A percentile compares a stretch with the other conserved stretches of the same genome.
phyloP scores from a whole-genome alignment of 2,113 vertebrate species.

The Leucoraja erinaceus region DNA sequence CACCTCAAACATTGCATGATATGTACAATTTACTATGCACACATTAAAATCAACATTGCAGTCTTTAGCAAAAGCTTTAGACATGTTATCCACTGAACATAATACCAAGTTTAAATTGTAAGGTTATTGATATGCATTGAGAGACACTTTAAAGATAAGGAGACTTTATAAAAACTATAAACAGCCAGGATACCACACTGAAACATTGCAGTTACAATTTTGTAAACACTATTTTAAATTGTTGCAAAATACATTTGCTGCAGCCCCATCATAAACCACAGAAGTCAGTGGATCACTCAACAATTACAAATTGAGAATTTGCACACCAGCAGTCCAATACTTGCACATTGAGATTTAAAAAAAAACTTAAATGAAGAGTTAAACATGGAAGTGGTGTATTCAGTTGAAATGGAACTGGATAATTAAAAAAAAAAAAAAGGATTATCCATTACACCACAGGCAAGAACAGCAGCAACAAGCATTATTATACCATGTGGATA shows the following conservation, averaged over 20 bases:
- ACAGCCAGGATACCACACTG: conserved; percentile 30
- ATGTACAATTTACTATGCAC: conserved; percentile 46
- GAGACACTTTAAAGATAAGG: conserved; percentile 50
- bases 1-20: conserved; percentile 49
- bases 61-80: conserved; percentile 41
- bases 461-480: conserved; percentile 33
- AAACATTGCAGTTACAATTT: conserved; percentile 20
- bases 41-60: conserved; percentile 44
- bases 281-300: not conserved
- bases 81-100: not conserved
- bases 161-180: conserved; percentile 42
- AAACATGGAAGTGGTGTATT: not conserved
- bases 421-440: not conserved
- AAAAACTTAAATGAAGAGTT: not conserved
- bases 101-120: conserved; percentile 27
- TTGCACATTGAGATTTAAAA: conserved; percentile 23
- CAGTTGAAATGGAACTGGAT: not conserved
- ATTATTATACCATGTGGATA: conserved; percentile 16
- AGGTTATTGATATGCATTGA: conserved; percentile 44
- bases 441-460: conserved; percentile 19
- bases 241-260: conserved; percentile 26
- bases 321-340: not conserved
- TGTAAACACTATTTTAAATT: conserved; percentile 24
- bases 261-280: not conserved
- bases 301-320: conserved; percentile 24